Percentiles rank a stretch among this genome's conserved stretches.
phyloP scores from a whole-genome alignment of 2,797 vertebrate species.

The Podargus strigoides region DNA sequence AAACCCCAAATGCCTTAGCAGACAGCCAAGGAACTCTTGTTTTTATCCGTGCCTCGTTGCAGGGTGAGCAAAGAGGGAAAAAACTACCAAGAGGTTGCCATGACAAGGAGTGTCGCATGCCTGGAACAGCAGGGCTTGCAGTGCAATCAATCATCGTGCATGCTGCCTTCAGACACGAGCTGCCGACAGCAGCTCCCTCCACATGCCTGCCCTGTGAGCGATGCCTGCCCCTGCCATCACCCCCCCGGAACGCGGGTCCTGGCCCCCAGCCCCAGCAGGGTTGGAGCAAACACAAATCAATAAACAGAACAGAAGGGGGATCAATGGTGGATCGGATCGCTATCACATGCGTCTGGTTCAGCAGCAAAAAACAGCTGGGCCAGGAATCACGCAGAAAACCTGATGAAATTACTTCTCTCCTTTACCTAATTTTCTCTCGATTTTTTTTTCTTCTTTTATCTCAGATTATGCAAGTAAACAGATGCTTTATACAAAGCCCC shows the following conservation, averaged over 20 bases:
- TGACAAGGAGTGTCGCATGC: background rate
- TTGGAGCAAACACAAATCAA: background rate
- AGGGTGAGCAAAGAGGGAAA: background rate
- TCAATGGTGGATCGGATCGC: rapidly evolving
- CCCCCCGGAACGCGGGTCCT: background rate
- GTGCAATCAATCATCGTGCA: slow-evolving; percentile 47
- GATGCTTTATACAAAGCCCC: background rate
- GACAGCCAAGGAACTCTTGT: background rate
- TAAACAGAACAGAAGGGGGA: background rate
- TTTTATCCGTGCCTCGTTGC: background rate
- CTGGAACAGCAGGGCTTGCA: slow-evolving; percentile 37
- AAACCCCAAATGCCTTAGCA: background rate
- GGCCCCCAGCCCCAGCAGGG: background rate
- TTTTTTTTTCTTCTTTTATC: background rate
- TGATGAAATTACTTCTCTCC: background rate
- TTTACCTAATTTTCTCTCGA: rapidly evolving
- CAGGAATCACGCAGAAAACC: background rate
- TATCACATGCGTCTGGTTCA: rapidly evolving
- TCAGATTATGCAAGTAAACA: background rate
- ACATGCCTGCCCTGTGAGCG: rapidly evolving
- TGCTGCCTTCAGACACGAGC: background rate
- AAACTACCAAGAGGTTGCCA: background rate
- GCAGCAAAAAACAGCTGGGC: background rate
- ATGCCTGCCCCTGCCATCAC: background rate
- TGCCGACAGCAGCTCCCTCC: background rate